Evolutionary conservation across 37 sponge, comb jelly and placozoan genomes (phyloP), one percentile per base, ranked within the genome.

Genomic region (Spongilla lacustris): DNA sequence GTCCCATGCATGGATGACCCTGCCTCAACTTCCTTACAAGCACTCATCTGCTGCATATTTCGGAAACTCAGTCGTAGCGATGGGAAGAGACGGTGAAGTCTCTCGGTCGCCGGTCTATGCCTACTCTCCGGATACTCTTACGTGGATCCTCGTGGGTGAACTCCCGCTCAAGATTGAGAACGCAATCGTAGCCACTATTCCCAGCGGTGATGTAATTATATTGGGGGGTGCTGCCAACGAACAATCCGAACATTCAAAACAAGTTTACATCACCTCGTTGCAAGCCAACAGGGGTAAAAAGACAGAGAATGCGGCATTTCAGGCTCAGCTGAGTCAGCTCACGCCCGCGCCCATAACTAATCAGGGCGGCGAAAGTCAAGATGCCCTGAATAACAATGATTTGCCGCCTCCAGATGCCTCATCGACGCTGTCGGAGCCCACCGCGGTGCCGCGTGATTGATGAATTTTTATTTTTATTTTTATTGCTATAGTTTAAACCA

Each of bases 81-180:
- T 70, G 12, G 82, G 82, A 69, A 41, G 82, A 36, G 27, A 27
- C 0, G 32, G 28, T 4, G 26, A 27, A 27, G 32, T 23, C 58
- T 58, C 58, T n/a, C 25, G 70, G 36, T 34, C 82, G 21, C 22
- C 17, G 19, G 71, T 82, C 0, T 46, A 70, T 46, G 82, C 73
- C 82, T 70, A 71, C 49, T 37, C 71, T 21, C 32, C 71, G 38
- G 38, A 68, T 34, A 82, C 82, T n/a, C 46, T 71, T 19, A 35
- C 82, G 71, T 82, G 82, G 82, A 37, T 82, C 28, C 82, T 71
- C 9, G 82, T 82, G 71, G 50, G 71, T 48, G 37, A 82, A 48
- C 19, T 82, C 71, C 82, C 82, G n/a, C 9, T 71, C 24, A 72
- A 5, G 13, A 36, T 69, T 34, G 29, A 38, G 32, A 34, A 73